Conservation (phyloP, 2,797 vertebrate species). For the Babyrousa celebensis region DNA sequence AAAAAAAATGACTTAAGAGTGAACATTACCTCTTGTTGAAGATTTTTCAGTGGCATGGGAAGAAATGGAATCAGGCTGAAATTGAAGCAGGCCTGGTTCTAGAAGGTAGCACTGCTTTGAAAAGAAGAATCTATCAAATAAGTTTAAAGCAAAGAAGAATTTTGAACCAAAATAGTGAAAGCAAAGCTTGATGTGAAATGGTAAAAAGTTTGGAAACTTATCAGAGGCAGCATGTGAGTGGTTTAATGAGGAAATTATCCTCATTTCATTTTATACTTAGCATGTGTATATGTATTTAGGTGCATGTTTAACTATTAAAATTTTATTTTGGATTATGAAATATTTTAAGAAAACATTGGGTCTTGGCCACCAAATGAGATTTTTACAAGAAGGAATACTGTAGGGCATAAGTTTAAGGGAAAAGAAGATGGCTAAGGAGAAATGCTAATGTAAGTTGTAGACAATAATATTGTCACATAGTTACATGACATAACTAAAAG, state of each 20-base stretch:
- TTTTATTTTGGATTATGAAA: slow-evolving; percentile 61
- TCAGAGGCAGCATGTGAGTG: background rate
- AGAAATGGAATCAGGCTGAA: background rate
- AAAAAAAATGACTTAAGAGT: background rate
- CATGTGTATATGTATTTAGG: slow-evolving; percentile 7
- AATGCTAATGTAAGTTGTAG: background rate
- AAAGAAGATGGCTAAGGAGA: background rate
- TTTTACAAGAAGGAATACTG: background rate
- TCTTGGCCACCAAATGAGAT: background rate
- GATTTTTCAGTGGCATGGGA: background rate
- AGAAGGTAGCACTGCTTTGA: slow-evolving; percentile 31
- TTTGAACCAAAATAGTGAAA: slow-evolving; percentile 60
- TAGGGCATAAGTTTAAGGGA: background rate
- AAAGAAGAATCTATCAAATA: slow-evolving; percentile 22
- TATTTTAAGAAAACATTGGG: slow-evolving; percentile 53
- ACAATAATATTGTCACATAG: background rate
- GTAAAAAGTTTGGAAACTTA: background rate
- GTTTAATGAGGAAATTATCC: background rate
- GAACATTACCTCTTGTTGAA: background rate
- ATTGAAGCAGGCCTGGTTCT: background rate
- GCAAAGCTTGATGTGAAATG: slow-evolving; percentile 61
- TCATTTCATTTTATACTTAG: background rate
- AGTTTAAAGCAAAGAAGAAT: slow-evolving; percentile 39
- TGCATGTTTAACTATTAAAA: slow-evolving; percentile 5
- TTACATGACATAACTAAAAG: background rate